These are phyloP conservation scores for Sparus aurata DNA, from an alignment of 2,797 vertebrate genomes.

Conservation along the genomic window DNA sequence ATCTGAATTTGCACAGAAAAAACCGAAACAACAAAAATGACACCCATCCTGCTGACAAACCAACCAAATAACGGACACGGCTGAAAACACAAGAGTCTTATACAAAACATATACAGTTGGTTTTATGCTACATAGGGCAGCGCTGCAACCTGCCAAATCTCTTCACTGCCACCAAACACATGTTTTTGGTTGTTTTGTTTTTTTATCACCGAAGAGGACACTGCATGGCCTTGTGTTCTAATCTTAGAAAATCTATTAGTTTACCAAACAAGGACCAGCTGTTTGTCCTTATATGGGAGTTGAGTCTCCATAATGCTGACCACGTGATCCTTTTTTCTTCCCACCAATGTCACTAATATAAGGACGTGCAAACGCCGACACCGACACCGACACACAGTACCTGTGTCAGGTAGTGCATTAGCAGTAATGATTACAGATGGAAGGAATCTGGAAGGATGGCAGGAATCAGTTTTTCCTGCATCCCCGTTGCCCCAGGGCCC, in stretches of 20 bases:
- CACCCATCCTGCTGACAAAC: too few relatives aligned
- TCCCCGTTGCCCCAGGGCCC: neutral
- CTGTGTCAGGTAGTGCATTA: constrained; percentile 7
- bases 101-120: too few relatives aligned
- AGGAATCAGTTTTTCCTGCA: constrained; percentile 15
- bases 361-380: neutral
- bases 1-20: too few relatives aligned
- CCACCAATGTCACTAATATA: neutral
- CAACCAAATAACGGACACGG: too few relatives aligned
- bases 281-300: neutral
- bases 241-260: neutral
- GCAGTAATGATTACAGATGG: constrained; percentile 49
- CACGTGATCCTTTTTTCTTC: neutral
- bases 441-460: constrained; percentile 65
- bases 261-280: neutral
- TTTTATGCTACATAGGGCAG: neutral
- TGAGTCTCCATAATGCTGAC: neutral
- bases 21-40: neutral
- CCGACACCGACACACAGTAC: neutral
- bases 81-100: too few relatives aligned
- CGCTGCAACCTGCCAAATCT: neutral
- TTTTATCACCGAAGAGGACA: neutral
- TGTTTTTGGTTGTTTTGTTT: neutral
- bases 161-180: neutral
- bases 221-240: neutral